Evolutionary conservation across 2,888 invertebrate species (phyloP).

Genomic region (Andrena bucephala): DNA sequence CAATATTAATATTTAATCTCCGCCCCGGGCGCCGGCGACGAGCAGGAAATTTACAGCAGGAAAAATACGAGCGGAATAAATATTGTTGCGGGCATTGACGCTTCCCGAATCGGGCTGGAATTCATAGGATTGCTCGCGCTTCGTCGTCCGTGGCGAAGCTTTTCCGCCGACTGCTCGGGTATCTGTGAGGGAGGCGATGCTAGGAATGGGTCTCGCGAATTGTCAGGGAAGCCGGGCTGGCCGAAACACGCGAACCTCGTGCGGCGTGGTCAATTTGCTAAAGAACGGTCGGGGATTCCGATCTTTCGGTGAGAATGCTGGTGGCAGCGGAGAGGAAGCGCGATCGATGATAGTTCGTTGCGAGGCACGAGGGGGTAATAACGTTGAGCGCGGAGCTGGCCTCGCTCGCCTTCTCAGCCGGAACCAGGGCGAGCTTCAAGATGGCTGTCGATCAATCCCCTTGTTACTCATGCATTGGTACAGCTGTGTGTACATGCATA

Average conservation of each 20-base stretch:
- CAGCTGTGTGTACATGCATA: slow-evolving; percentile 61
- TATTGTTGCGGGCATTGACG: slow-evolving; percentile 2
- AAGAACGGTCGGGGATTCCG: neutral
- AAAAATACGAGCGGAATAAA: slow-evolving; percentile 29
- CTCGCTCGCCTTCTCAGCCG: slow-evolving; percentile 21
- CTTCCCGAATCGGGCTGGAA: neutral
- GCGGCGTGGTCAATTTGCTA: slow-evolving; percentile 2
- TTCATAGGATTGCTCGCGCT: slow-evolving; percentile 10
- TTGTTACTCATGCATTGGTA: slow-evolving; percentile 55
- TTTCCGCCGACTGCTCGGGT: too few relatives aligned
- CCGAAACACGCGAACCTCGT: neutral
- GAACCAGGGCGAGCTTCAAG: slow-evolving; percentile 34
- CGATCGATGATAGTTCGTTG: slow-evolving; percentile 22
- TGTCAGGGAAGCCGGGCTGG: too few relatives aligned
- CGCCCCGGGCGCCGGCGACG: neutral
- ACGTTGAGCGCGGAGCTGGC: neutral
- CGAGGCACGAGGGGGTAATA: slow-evolving; percentile 2
- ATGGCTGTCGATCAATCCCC: slow-evolving; percentile 58
- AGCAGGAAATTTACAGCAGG: neutral
- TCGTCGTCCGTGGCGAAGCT: slow-evolving; percentile 1
- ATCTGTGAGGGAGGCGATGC: too few relatives aligned
- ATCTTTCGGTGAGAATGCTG: neutral
- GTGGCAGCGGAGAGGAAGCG: neutral
- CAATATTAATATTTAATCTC: slow-evolving; percentile 56
- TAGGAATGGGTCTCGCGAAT: too few relatives aligned